Base-by-base conservation (phyloP, 2,797 vertebrate species). In the Schizopygopsis malacanthus region DNA sequence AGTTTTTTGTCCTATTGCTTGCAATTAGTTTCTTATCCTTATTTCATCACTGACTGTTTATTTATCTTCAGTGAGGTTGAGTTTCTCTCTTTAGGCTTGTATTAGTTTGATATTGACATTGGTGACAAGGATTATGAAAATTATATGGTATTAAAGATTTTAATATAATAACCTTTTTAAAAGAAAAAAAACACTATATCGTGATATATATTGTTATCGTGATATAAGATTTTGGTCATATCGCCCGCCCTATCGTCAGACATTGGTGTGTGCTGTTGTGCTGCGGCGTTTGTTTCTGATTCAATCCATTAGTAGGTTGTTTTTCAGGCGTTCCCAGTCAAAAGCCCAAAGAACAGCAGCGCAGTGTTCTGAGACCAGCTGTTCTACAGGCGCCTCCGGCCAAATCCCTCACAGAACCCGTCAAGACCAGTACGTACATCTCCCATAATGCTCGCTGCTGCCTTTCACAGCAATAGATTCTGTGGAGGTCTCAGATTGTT, bases 291-390 rank as follows among this genome's bases (percentile, higher is more conserved):
- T 87, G 82, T 86, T 89, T 89, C 89, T 86, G 85, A 87, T 90
- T 89, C 90, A 89, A 90, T 85, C 87, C 81, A 25, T 86, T 85
- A 87, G 84, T 89, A 91, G 88, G 86, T 87, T 94, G 79, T 94
- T 85, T 94, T 95, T 22, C 94, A 99, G 98, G 98, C 87, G 92
- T 99, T 87, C 98, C 98, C 0, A 99, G 97, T 96, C 98, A 99
- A 93, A 99, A 99, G 92, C 98, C 98, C 54, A 99, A 99, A 95
- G 98, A 99, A 78, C 98, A 97, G 92, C 98, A 99, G 90, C 97
- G 98, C 83, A 99, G 97, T 13, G 98, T 99, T 85, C 95, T 99
- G 83, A 98, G 98, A 89, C 98, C 98, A 1, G 98, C 98, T 20
- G 96, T 99, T 47, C 93, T 99, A 39, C 98, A 99, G 90, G 96